A percentile compares a stretch with the other conserved stretches of the same genome.
Conservation (phyloP, 2,113 vertebrate species). For the Corvus hawaiiensis region DNA sequence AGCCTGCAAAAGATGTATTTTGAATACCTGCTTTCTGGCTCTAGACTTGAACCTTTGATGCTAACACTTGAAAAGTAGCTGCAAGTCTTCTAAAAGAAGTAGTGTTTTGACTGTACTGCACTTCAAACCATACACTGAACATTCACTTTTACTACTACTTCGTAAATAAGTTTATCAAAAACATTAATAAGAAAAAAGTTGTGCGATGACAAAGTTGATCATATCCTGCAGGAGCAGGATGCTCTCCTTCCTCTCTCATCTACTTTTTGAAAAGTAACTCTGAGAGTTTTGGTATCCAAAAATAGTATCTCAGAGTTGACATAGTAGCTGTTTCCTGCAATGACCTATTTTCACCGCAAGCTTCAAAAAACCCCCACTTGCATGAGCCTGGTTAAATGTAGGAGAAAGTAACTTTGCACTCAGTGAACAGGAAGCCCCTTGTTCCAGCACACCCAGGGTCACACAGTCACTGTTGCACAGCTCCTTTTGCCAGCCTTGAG, state of each 20-base stretch:
- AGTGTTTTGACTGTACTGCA: neutral
- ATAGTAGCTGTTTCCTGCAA: neutral
- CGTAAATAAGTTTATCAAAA: neutral
- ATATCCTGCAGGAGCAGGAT: neutral
- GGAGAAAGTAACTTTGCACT: neutral
- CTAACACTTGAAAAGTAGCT: neutral
- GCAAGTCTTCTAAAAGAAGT: neutral
- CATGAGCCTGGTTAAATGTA: neutral
- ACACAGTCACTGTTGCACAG: rapidly evolving
- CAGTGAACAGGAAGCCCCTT: neutral
- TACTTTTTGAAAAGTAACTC: neutral
- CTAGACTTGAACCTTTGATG: neutral
- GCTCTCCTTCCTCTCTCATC: neutral
- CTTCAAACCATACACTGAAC: neutral
- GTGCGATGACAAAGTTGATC: neutral
- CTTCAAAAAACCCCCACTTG: neutral
- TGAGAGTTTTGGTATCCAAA: neutral
- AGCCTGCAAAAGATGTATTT: neutral
- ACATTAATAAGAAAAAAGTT: neutral
- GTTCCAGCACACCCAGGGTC: rapidly evolving
- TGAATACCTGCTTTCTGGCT: neutral
- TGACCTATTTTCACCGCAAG: neutral
- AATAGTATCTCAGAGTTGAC: neutral
- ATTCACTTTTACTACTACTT: neutral
- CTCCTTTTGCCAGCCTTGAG: neutral